Conservation (phyloP, 1,140 invertebrate genomes). For the Drosophila truncata region DNA sequence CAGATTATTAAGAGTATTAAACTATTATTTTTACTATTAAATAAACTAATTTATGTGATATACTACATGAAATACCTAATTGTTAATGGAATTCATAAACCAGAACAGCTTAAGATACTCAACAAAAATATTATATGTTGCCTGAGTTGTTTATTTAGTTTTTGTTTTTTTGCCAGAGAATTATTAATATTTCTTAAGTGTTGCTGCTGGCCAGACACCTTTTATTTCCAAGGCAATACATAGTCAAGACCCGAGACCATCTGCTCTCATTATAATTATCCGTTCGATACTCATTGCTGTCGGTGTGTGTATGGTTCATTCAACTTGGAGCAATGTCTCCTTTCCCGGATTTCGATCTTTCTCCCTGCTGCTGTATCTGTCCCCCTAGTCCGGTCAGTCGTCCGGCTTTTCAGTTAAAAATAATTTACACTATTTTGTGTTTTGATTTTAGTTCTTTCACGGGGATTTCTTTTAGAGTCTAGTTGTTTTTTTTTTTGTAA, state of each 20-base stretch:
- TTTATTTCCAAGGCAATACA: conserved; percentile 19
- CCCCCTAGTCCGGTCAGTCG: conserved; percentile 40
- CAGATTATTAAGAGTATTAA: neutral
- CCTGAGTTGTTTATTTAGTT: neutral
- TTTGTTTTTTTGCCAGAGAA: neutral
- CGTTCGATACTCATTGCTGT: conserved; percentile 25
- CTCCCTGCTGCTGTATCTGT: neutral
- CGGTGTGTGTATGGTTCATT: conserved; percentile 53
- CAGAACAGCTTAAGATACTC: neutral
- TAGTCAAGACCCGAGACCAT: conserved; percentile 24
- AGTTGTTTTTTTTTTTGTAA: neutral
- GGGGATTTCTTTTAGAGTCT: neutral
- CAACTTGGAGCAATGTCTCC: conserved; percentile 41
- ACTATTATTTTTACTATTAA: neutral
- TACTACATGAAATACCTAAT: neutral
- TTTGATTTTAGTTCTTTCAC: conserved; percentile 24
- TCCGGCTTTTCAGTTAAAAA: conserved; percentile 57
- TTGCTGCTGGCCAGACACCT: conserved; percentile 24
- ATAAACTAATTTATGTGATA: neutral
- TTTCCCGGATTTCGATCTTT: neutral
- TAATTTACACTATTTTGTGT: conserved; percentile 43
- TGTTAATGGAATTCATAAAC: neutral
- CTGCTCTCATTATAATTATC: conserved; percentile 36
- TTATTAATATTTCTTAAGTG: conserved; percentile 20
- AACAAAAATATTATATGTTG: conserved; percentile 7